Base-by-base conservation (phyloP, 2,888 invertebrate species). In the Polydrusus tereticollis region DNA sequence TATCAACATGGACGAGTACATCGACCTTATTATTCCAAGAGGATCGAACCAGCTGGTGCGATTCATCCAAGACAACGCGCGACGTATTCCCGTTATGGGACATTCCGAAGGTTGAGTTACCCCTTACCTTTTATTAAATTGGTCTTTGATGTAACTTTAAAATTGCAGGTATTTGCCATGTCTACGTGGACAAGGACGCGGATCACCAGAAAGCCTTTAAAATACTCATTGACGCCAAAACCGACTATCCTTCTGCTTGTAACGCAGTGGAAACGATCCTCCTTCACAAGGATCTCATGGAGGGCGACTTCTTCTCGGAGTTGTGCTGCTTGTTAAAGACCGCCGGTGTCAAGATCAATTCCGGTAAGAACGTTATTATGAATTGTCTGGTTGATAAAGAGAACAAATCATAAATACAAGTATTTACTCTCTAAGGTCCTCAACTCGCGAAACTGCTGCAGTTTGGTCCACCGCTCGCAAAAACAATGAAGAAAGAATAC, bases 61-160 rank as follows among this genome's bases (percentile, higher is more conserved):
- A 66, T 92, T 86, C 78, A 96, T 96, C 77, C 96, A 96, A 82
- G 90, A 93, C 75, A 94, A 96, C 83, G 96, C 96, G 21, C 92
- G 95, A 75, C 94, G 94, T 77, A 98, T 99, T 80, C 99, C 99
- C 0, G 99, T 99, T 0, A 88, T 99, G 78, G 99, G 99, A 0
- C 99, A 99, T 83, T 97, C 98, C 62, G 99, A 99, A 86, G 99
- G 99, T 36, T n/a, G n/a, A n/a, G n/a, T n/a, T n/a, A n/a, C n/a
- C n/a, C n/a, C n/a, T n/a, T n/a, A n/a, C n/a, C n/a, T n/a, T n/a
- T n/a, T n/a, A n/a, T n/a, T n/a, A n/a, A n/a, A n/a, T n/a, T n/a
- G n/a, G n/a, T n/a, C 33, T 16, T 18, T 18, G 29, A 26, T 29
- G n/a, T 55, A 18, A 20, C 12, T 1, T 1, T 36, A 18, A 55